These are phyloP conservation scores for Cenopis cana DNA, from an alignment of 2,888 invertebrate genomes.

Conservation along the genomic window DNA sequence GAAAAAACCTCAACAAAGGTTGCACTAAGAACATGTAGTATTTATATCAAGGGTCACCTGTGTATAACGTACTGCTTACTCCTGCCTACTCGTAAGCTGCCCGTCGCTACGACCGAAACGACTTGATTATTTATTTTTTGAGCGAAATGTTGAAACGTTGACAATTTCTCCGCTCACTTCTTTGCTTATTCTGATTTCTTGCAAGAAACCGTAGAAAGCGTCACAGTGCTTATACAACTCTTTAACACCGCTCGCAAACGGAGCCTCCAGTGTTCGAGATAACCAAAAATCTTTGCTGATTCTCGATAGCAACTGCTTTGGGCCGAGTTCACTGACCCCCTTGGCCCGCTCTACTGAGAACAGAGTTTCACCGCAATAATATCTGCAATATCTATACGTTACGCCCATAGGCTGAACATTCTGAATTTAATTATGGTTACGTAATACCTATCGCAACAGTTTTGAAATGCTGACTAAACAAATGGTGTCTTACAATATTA, in stretches of 20 bases:
- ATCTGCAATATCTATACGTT: slow-evolving; percentile 37
- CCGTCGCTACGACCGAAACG: neutral
- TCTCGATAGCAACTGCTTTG: slow-evolving; percentile 64
- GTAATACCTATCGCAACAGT: slow-evolving; percentile 20
- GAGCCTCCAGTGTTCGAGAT: slow-evolving; percentile 58
- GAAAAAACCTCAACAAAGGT: slow-evolving; percentile 31
- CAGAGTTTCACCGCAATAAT: slow-evolving; percentile 54
- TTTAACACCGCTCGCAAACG: slow-evolving; percentile 64
- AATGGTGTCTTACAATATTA: neutral
- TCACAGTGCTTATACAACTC: slow-evolving; percentile 75
- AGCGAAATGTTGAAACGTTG: slow-evolving; percentile 67
- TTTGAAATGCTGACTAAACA: slow-evolving; percentile 14
- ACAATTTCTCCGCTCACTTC: slow-evolving; percentile 80
- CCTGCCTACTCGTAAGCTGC: neutral
- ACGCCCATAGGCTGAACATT: slow-evolving; percentile 41
- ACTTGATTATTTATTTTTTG: slow-evolving; percentile 60
- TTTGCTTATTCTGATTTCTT: slow-evolving; percentile 70
- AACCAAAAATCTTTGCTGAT: slow-evolving; percentile 63
- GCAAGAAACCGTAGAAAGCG: slow-evolving; percentile 75
- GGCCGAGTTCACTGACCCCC: slow-evolving; percentile 68
- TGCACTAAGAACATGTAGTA: slow-evolving; percentile 9
- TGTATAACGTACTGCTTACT: neutral
- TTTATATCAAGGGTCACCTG: slow-evolving; percentile 29
- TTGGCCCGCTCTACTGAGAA: slow-evolving; percentile 62
- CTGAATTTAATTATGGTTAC: slow-evolving; percentile 36